phyloP scores from a whole-genome alignment of 1,140 invertebrate genomes.

The Drosophila kohkoa region DNA sequence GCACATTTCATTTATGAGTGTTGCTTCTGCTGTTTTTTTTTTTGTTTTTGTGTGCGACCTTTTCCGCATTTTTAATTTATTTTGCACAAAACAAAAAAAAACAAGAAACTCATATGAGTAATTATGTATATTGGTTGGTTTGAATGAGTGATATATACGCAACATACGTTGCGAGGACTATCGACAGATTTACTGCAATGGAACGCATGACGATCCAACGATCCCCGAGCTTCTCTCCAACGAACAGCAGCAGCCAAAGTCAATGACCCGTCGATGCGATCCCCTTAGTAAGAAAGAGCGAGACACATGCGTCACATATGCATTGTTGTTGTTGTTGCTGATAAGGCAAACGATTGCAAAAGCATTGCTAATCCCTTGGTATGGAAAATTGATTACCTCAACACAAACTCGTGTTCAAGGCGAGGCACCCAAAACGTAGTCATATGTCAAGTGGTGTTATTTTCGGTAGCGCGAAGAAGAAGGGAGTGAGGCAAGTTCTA shows the following conservation, averaged over 20 bases:
- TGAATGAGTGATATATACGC: constrained; percentile 49
- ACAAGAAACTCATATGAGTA: constrained; percentile 24
- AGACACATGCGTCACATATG: constrained; percentile 10
- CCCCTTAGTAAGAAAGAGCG: neutral
- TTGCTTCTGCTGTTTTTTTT: neutral
- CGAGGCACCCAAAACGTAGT: constrained; percentile 41
- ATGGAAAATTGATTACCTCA: constrained; percentile 68
- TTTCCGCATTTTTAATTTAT: constrained; percentile 60
- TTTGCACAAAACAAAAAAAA: constrained; percentile 25
- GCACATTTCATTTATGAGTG: constrained; percentile 38
- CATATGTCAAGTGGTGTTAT: constrained; percentile 51
- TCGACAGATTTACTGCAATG: constrained; percentile 80
- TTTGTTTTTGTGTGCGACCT: constrained; percentile 24
- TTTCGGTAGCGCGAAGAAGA: neutral
- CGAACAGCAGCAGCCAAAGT: constrained; percentile 36
- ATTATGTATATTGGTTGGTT: constrained; percentile 36
- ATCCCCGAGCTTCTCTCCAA: neutral
- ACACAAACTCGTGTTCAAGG: constrained; percentile 57
- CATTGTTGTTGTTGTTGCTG: constrained; percentile 13
- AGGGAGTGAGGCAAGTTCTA: constrained; percentile 12
- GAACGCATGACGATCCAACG: constrained; percentile 43
- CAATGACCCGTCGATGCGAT: constrained; percentile 51
- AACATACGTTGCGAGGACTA: constrained; percentile 34
- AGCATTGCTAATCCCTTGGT: constrained; percentile 32
- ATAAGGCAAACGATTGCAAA: constrained; percentile 36